Percentiles rank a stretch among this genome's conserved stretches.
phyloP scores from a whole-genome alignment of 2,888 invertebrate genomes.

The Boloria euphrosyne region DNA sequence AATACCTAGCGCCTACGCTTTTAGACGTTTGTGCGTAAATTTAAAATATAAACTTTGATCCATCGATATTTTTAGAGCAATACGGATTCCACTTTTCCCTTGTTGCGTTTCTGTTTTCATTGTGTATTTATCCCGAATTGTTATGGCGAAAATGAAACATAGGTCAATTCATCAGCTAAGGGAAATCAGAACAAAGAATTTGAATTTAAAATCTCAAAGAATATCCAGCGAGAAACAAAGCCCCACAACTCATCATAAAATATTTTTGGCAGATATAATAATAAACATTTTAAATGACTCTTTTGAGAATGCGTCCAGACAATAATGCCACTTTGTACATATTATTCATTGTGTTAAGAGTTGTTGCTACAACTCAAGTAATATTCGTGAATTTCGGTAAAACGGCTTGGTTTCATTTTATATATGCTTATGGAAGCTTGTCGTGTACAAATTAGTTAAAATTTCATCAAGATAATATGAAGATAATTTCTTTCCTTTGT shows the following conservation, averaged over 20 bases:
- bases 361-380: conserved; percentile 19
- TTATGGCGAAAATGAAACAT: conserved; percentile 27
- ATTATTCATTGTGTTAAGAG: conserved; percentile 33
- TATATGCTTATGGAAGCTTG: not conserved
- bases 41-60: conserved; percentile 16
- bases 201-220: conserved; percentile 26
- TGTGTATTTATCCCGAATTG: conserved; percentile 23
- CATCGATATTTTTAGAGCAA: conserved; percentile 19
- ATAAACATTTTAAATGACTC: conserved; percentile 37
- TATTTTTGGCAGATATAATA: conserved; percentile 38
- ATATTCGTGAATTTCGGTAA: conserved; percentile 19
- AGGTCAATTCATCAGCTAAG: conserved; percentile 33
- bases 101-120: conserved; percentile 20
- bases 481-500: no score
- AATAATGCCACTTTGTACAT: conserved; percentile 30
- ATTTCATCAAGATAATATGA: no score
- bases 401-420: conserved; percentile 8
- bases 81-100: conserved; percentile 8
- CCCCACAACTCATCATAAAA: conserved; percentile 35
- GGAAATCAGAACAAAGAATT: conserved; percentile 26
- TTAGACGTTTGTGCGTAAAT: conserved; percentile 13
- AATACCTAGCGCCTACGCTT: not conserved
- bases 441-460: not conserved
- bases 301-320: conserved; percentile 33
- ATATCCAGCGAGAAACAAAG: conserved; percentile 34